phyloP scores from a whole-genome alignment of 2,888 invertebrate species.

The Troides oblongomaculatus region DNA sequence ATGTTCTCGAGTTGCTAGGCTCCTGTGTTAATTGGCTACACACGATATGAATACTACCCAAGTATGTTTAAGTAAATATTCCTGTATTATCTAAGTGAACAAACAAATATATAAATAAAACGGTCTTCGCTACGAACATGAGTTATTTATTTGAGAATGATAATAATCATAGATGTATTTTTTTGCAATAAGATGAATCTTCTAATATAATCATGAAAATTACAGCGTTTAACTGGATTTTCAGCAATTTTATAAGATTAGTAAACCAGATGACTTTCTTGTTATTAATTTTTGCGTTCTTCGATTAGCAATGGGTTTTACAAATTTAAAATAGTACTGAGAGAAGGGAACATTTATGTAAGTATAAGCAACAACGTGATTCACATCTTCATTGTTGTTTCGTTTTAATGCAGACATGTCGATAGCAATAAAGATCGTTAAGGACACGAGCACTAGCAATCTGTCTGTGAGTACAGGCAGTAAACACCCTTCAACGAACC shows the following conservation, averaged over 20 bases:
- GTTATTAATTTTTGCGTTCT: no score
- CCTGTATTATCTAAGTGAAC: background rate
- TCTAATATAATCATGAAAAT: no score
- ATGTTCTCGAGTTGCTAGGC: background rate
- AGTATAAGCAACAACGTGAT: constrained; percentile 12
- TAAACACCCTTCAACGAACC: constrained; percentile 35
- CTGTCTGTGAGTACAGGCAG: constrained; percentile 9
- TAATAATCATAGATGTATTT: no score
- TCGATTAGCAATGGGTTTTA: no score
- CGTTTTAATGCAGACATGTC: constrained; percentile 8
- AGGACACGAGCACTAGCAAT: constrained; percentile 14
- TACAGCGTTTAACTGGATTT: no score
- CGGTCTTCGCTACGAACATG: background rate
- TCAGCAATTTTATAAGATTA: no score
- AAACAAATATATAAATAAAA: background rate
- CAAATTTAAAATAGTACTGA: no score
- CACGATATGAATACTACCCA: constrained; percentile 1
- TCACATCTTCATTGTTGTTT: constrained; percentile 1
- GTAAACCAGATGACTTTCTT: no score
- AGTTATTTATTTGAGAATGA: background rate
- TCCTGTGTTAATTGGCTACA: constrained; percentile 8
- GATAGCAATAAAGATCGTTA: constrained; percentile 15
- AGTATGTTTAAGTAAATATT: background rate
- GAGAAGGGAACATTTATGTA: background rate
- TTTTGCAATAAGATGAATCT: no score